These are phyloP conservation scores for Zhengitettix transpicula DNA, from an alignment of 2,888 invertebrate species.

Conservation along the genomic window DNA sequence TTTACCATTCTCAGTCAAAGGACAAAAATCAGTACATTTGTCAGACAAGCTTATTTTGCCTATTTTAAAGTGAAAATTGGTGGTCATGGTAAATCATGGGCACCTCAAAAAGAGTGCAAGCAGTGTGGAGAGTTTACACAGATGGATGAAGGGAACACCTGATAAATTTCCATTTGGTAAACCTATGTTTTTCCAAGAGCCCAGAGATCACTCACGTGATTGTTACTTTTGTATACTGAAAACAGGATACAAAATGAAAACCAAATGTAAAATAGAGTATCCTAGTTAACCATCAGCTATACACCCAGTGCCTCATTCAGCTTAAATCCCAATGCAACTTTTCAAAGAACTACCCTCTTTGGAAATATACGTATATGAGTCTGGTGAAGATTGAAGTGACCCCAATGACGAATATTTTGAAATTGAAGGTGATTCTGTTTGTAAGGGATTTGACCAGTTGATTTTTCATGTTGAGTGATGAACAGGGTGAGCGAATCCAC, in stretches of 20 bases:
- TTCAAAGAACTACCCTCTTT: neutral
- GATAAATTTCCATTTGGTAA: constrained; percentile 11
- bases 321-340: constrained; percentile 8
- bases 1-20: too few relatives aligned
- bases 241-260: neutral
- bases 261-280: constrained; percentile 3
- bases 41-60: too few relatives aligned
- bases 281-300: constrained; percentile 11
- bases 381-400: neutral
- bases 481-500: too few relatives aligned
- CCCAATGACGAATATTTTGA: neutral
- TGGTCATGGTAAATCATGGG: too few relatives aligned
- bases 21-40: too few relatives aligned
- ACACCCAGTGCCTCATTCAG: constrained; percentile 10
- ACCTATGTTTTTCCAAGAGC: constrained; percentile 15
- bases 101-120: too few relatives aligned
- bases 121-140: neutral
- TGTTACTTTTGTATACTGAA: neutral
- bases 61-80: too few relatives aligned
- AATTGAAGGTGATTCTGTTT: too few relatives aligned
- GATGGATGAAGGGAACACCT: constrained; percentile 13
- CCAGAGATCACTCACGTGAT: constrained; percentile 13
- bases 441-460: too few relatives aligned
- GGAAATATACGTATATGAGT: neutral
- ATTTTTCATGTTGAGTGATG: too few relatives aligned